Evolutionary conservation across 2,888 invertebrate genomes (phyloP).

Genomic region (Amiota communis): DNA sequence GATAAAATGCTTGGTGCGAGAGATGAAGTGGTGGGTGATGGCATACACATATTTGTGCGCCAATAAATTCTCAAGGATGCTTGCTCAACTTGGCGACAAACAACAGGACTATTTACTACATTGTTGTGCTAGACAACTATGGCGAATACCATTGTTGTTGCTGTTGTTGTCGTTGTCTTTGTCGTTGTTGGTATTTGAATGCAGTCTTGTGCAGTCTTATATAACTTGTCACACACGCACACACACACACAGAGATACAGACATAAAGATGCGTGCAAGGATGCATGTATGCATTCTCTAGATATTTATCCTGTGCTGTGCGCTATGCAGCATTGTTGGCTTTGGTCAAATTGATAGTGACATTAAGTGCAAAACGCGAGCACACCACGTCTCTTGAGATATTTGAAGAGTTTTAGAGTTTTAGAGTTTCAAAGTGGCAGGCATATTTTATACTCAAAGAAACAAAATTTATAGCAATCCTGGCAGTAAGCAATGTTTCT

Average conservation of each 20-base stretch:
- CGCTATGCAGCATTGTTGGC: not conserved
- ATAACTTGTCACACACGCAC: not conserved
- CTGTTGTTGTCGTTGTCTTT: conserved; percentile 3
- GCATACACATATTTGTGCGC: not conserved
- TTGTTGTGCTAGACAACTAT: conserved; percentile 2
- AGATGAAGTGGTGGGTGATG: too few species aligned
- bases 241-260: conserved; percentile 5
- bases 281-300: not conserved
- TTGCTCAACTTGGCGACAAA: conserved; percentile 8
- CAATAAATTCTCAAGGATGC: conserved; percentile 24
- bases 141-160: not conserved
- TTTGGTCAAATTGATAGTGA: conserved; percentile 26
- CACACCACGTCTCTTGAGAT: too few species aligned
- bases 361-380: conserved; percentile 17
- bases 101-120: conserved; percentile 15
- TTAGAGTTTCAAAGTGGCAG: too few species aligned
- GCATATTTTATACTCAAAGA: too few species aligned
- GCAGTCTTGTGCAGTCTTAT: too few species aligned
- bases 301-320: not conserved
- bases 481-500: too few species aligned
- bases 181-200: conserved; percentile 1
- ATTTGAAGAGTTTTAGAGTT: too few species aligned
- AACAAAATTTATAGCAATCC: too few species aligned
- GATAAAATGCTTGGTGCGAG: too few species aligned
- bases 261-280: not conserved